Evolutionary conservation across 1,140 invertebrate species (phyloP).

Genomic region (Drosophila athabasca): DNA sequence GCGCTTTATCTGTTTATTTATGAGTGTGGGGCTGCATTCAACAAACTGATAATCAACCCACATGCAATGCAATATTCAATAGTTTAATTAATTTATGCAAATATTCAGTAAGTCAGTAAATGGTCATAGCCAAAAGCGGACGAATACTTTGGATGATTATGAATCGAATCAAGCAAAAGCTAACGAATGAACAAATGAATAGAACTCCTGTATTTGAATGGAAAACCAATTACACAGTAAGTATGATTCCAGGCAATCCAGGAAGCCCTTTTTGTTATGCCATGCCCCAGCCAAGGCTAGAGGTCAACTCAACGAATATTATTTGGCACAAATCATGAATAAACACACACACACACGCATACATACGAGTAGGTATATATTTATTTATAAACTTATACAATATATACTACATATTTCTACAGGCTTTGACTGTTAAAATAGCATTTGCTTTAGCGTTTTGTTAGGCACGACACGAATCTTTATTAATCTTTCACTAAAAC

Average conservation of each 20-base stretch:
- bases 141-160: no score
- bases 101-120: slow-evolving; percentile 16
- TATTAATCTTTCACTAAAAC: no score
- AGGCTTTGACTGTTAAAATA: slow-evolving; percentile 41
- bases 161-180: no score
- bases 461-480: slow-evolving; percentile 9
- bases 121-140: slow-evolving; percentile 1
- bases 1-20: no score
- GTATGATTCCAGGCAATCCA: slow-evolving; percentile 7
- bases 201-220: no score
- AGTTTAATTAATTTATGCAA: slow-evolving; percentile 20
- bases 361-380: neutral
- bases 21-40: slow-evolving; percentile 9
- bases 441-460: slow-evolving; percentile 19
- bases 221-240: neutral
- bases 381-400: slow-evolving; percentile 24
- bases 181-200: no score
- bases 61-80: slow-evolving; percentile 26
- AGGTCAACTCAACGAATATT: slow-evolving; percentile 43
- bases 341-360: slow-evolving; percentile 15
- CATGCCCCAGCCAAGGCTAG: slow-evolving; percentile 25
- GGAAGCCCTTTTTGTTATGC: slow-evolving; percentile 4
- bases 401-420: slow-evolving; percentile 25
- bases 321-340: slow-evolving; percentile 24
- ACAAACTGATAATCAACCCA: slow-evolving; percentile 27